These are phyloP conservation scores for Polylopha cassiicola DNA, from an alignment of 2,888 invertebrate genomes.

Conservation along the genomic window DNA sequence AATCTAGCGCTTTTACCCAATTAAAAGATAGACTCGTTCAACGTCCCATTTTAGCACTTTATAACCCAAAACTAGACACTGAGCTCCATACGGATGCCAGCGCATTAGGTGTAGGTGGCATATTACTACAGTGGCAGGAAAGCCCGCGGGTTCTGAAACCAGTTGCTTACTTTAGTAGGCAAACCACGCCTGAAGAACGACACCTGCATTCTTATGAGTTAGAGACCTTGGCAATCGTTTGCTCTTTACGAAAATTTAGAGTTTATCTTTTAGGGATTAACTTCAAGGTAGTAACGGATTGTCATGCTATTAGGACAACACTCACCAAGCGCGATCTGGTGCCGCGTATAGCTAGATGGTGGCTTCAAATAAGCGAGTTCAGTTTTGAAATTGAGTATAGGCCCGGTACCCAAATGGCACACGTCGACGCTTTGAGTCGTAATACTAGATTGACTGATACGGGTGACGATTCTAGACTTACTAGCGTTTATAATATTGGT, in stretches of 20 bases:
- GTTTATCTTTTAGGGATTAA: conserved; percentile 24
- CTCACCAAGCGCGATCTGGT: conserved; percentile 24
- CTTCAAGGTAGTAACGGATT: conserved; percentile 24
- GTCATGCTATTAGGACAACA: conserved; percentile 23
- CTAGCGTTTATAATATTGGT: conserved; percentile 8
- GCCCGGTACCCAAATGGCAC: conserved; percentile 5
- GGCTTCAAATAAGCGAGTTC: conserved; percentile 14
- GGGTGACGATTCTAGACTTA: neutral
- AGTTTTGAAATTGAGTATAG: conserved; percentile 4
- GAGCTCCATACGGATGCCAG: conserved; percentile 29
- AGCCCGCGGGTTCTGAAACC: conserved; percentile 11
- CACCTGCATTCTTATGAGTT: conserved; percentile 27
- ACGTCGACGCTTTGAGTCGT: conserved; percentile 11
- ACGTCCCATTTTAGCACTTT: conserved; percentile 30
- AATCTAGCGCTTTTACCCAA: conserved; percentile 9
- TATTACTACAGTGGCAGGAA: conserved; percentile 19
- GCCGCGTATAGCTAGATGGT: conserved; percentile 25
- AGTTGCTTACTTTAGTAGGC: conserved; percentile 26
- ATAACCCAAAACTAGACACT: conserved; percentile 26
- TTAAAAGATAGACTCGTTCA: conserved; percentile 12
- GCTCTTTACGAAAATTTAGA: conserved; percentile 22
- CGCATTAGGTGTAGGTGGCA: conserved; percentile 24
- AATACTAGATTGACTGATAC: neutral
- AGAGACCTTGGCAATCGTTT: conserved; percentile 26
- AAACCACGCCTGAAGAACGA: conserved; percentile 26